These are phyloP conservation scores for Drosophila repletoides DNA, from an alignment of 1,140 invertebrate genomes.

Conservation along the genomic window DNA sequence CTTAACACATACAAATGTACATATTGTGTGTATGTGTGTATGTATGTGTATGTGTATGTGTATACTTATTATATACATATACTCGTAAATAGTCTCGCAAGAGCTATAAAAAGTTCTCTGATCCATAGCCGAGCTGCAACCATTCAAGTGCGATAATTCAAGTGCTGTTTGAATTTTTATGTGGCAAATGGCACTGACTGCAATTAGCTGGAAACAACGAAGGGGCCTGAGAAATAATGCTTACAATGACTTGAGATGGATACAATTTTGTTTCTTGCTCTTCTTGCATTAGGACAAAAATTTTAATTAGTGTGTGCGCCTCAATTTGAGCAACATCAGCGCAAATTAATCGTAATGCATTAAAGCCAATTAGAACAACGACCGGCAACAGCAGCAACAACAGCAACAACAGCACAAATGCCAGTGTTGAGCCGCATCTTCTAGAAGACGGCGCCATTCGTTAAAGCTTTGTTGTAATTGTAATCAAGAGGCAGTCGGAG, in stretches of 20 bases:
- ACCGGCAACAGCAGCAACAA: background rate
- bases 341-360: slow-evolving; percentile 73
- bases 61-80: no score
- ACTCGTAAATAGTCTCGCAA: background rate
- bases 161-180: slow-evolving; percentile 49
- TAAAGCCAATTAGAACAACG: slow-evolving; percentile 65
- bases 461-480: slow-evolving; percentile 35
- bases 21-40: no score
- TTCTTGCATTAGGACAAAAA: slow-evolving; percentile 51
- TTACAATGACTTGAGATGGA: slow-evolving; percentile 8
- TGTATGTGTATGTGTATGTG: no score
- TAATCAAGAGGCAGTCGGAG: slow-evolving; percentile 45
- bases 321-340: slow-evolving; percentile 57
- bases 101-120: slow-evolving; percentile 38
- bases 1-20: no score
- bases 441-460: slow-evolving; percentile 23
- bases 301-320: slow-evolving; percentile 70
- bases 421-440: background rate
- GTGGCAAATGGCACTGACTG: slow-evolving; percentile 53
- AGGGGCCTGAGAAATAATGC: background rate
- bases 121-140: slow-evolving; percentile 36
- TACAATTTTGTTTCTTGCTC: no score
- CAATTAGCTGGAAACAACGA: slow-evolving; percentile 58
- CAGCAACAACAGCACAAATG: slow-evolving; percentile 5
- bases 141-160: slow-evolving; percentile 31